Evolutionary conservation across 2,888 invertebrate species (phyloP).

Genomic region (Eristalinus aeneus): DNA sequence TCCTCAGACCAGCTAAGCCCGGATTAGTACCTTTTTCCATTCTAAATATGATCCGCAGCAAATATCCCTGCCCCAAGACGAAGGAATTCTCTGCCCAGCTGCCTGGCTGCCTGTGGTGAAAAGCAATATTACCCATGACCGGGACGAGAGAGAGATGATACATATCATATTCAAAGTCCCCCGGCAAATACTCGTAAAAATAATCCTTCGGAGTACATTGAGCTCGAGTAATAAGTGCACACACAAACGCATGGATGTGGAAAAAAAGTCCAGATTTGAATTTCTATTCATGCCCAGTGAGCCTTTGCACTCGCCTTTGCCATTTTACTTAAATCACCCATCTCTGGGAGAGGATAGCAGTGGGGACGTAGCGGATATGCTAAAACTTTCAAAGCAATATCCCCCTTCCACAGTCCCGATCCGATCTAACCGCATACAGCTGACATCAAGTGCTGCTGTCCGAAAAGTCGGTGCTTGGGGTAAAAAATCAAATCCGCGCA

Average conservation of each 20-base stretch:
- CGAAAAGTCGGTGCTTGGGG: neutral
- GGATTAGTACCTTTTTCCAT: conserved; percentile 12
- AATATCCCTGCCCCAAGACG: neutral
- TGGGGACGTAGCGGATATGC: neutral
- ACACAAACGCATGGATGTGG: neutral
- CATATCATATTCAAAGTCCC: conserved; percentile 1
- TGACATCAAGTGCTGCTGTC: conserved; percentile 34
- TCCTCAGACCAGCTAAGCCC: conserved; percentile 1
- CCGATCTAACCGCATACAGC: conserved; percentile 20
- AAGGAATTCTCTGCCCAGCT: neutral
- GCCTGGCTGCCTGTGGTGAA: neutral
- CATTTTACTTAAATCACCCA: neutral
- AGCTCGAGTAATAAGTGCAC: conserved; percentile 15
- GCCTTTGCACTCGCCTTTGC: neutral
- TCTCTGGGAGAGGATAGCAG: neutral
- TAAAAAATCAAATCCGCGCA: conserved; percentile 49
- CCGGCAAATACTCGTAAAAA: conserved; percentile 14
- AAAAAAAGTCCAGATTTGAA: conserved; percentile 12
- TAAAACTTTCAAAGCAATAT: conserved; percentile 12
- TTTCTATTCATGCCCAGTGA: conserved; percentile 21
- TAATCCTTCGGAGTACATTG: conserved; percentile 32
- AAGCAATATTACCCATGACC: conserved; percentile 16
- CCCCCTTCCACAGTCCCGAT: neutral
- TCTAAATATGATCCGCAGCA: neutral
- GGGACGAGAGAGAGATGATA: neutral